A percentile compares a stretch with the other conserved stretches of the same genome.
Evolutionary conservation across 2,888 invertebrate genomes (phyloP).

Genomic region (Limnephilus lunatus): DNA sequence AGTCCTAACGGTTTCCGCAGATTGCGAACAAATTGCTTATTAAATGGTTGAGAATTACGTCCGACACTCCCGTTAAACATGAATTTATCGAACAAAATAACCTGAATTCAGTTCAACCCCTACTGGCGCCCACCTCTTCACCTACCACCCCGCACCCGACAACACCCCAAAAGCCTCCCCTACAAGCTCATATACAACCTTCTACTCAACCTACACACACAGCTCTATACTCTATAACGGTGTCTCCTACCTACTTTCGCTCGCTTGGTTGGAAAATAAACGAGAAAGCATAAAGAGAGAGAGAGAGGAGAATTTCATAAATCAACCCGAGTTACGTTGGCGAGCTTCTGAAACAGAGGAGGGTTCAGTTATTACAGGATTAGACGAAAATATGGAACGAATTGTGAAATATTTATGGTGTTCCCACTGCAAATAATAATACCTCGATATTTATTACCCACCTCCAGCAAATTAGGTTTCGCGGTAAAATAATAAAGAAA

Average conservation of each 20-base stretch:
- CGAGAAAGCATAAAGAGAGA: conserved; percentile 62
- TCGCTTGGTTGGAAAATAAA: conserved; percentile 55
- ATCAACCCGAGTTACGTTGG: conserved; percentile 55
- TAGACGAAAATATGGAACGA: conserved; percentile 13
- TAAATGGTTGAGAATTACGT: conserved; percentile 41
- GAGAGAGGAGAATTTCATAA: conserved; percentile 61
- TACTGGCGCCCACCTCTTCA: neutral
- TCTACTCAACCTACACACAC: neutral
- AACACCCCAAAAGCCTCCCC: neutral
- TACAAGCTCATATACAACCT: conserved; percentile 2
- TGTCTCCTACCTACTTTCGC: neutral
- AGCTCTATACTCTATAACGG: neutral
- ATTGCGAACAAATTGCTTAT: conserved; percentile 43
- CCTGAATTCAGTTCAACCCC: conserved; percentile 52
- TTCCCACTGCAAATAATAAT: neutral
- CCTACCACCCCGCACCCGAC: neutral
- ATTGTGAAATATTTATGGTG: neutral
- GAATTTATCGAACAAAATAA: conserved; percentile 63
- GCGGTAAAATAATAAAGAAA: neutral
- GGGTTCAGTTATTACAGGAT: conserved; percentile 17
- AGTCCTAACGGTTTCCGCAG: conserved; percentile 13
- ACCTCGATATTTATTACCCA: neutral
- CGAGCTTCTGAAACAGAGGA: conserved; percentile 22
- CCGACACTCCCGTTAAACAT: conserved; percentile 52
- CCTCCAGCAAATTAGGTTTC: neutral